phyloP scores from a whole-genome alignment of 2,113 vertebrate species.

The Sclerurus mexicanus region DNA sequence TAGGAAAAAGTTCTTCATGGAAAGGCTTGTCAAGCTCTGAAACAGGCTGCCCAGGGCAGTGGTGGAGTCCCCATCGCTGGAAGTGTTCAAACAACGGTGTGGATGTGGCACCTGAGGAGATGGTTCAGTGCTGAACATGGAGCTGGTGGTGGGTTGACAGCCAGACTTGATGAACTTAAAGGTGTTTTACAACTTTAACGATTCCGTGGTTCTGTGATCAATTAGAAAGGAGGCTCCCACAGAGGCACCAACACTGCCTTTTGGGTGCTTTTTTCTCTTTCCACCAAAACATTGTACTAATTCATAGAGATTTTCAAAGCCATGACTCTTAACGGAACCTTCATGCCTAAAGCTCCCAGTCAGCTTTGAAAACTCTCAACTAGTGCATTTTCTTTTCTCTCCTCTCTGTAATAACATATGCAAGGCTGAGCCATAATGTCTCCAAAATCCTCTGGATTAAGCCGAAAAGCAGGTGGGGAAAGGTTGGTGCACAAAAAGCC shows the following conservation, averaged over 20 bases:
- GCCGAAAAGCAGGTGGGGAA: background rate
- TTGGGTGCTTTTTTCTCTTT: background rate
- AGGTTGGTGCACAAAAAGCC: background rate
- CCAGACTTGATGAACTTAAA: background rate
- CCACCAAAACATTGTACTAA: background rate
- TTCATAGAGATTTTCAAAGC: background rate
- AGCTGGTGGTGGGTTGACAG: background rate
- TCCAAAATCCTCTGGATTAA: constrained; percentile 27
- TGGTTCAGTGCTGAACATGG: background rate
- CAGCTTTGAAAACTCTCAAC: background rate
- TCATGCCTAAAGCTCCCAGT: background rate
- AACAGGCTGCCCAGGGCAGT: background rate
- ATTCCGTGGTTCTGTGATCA: background rate
- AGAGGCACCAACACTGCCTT: background rate
- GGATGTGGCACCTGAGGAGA: background rate
- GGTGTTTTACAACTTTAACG: background rate
- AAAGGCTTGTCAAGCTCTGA: background rate
- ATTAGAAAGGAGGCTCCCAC: background rate
- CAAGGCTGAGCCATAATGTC: constrained; percentile 12
- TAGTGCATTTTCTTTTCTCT: background rate
- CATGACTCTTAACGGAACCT: background rate
- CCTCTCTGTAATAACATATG: background rate
- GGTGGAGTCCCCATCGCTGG: background rate
- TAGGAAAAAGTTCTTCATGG: background rate
- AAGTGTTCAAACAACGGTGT: background rate